These are phyloP conservation scores for Connochaetes taurinus DNA, from an alignment of 2,113 vertebrate genomes.

Conservation along the genomic window DNA sequence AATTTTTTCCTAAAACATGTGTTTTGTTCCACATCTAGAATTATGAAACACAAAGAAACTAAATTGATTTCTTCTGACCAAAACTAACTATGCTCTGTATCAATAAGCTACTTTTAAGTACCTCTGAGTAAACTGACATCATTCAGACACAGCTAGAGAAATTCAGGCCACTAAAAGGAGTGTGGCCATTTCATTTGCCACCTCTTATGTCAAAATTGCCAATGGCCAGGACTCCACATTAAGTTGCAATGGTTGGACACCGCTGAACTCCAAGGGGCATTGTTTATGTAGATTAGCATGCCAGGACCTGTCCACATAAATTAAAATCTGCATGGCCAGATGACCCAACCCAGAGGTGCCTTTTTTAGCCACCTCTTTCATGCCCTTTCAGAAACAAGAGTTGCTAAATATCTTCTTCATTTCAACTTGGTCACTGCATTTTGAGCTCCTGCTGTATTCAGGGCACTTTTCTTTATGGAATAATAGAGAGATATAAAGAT, in stretches of 20 bases:
- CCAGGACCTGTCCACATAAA: background rate
- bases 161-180: background rate
- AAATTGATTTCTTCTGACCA: background rate
- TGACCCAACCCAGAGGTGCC: background rate
- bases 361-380: background rate
- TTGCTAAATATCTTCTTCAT: background rate
- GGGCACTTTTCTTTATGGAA: background rate
- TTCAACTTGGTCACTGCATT: background rate
- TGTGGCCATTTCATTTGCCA: background rate
- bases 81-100: background rate
- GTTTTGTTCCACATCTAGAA: background rate
- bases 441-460: background rate
- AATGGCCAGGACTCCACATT: rapidly evolving
- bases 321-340: background rate
- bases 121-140: background rate
- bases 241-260: background rate
- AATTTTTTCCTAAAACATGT: background rate
- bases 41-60: background rate
- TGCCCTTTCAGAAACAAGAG: background rate
- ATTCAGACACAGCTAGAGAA: background rate
- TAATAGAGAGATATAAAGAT: conserved; percentile 22
- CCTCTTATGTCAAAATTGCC: background rate
- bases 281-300: background rate
- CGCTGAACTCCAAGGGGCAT: background rate
- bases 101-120: background rate